These are phyloP conservation scores for Amphiprion ocellaris DNA, from an alignment of 2,113 vertebrate genomes.

Conservation along the genomic window DNA sequence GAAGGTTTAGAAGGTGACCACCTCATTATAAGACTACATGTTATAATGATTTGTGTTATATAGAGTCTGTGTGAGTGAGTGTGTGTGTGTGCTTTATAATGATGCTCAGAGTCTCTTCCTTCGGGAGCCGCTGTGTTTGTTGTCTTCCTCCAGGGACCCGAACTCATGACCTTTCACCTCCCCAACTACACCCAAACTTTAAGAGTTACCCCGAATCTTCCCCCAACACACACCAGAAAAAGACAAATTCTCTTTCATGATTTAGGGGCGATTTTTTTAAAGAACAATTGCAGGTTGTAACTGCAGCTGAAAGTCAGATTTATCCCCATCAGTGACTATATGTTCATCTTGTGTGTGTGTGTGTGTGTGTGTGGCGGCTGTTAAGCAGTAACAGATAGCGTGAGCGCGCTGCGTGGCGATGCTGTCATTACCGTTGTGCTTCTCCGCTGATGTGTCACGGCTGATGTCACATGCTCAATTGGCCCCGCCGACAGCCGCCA, in stretches of 20 bases:
- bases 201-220: slow-evolving; percentile 18
- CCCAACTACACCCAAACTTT: slow-evolving; percentile 58
- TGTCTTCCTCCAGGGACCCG: slow-evolving; percentile 66
- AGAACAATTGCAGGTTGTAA: slow-evolving; percentile 35
- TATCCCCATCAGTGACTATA: slow-evolving; percentile 41
- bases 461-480: slow-evolving; percentile 86
- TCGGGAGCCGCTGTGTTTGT: slow-evolving; percentile 60
- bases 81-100: slow-evolving; percentile 65
- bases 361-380: slow-evolving; percentile 51
- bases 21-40: slow-evolving; percentile 75
- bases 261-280: slow-evolving; percentile 8
- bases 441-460: slow-evolving; percentile 76
- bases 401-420: slow-evolving; percentile 75
- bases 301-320: slow-evolving; percentile 57
- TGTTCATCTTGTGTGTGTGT: slow-evolving; percentile 41
- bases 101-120: slow-evolving; percentile 63
- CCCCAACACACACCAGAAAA: neutral
- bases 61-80: slow-evolving; percentile 9
- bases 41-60: slow-evolving; percentile 73
- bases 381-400: slow-evolving; percentile 83
- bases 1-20: slow-evolving; percentile 77
- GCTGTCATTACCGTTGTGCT: slow-evolving; percentile 82
- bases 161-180: slow-evolving; percentile 75
- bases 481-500: slow-evolving; percentile 80
- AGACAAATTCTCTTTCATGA: slow-evolving; percentile 32